These are phyloP conservation scores for Larimichthys crocea DNA, from an alignment of 2,113 vertebrate genomes.

Conservation along the genomic window DNA sequence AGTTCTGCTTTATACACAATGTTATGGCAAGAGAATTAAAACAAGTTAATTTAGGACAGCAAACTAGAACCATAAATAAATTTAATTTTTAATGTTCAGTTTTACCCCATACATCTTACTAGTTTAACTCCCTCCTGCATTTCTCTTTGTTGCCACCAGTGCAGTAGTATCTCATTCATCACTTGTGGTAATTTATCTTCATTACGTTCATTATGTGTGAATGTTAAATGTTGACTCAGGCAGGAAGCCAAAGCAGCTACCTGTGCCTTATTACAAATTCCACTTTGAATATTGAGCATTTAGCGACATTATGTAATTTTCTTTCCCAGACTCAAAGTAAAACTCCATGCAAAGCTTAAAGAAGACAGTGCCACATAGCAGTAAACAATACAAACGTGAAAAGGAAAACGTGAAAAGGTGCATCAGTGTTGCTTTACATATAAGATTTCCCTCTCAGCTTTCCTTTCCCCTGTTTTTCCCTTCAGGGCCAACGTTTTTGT, in stretches of 20 bases:
- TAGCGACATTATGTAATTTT: background rate
- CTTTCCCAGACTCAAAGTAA: conserved; percentile 2
- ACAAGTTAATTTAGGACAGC: background rate
- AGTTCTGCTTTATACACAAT: conserved; percentile 17
- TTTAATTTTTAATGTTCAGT: conserved; percentile 1
- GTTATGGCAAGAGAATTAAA: conserved; percentile 4
- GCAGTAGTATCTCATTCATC: background rate
- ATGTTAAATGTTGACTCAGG: conserved; percentile 1
- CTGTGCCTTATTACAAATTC: background rate
- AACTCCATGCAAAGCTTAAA: conserved; percentile 19
- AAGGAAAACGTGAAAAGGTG: conserved; percentile 41
- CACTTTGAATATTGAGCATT: background rate
- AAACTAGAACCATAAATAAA: background rate
- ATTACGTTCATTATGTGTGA: conserved; percentile 25
- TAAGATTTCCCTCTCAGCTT: conserved; percentile 18
- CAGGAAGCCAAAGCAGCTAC: conserved; percentile 12
- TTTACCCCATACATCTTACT: background rate
- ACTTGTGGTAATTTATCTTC: too few relatives aligned
- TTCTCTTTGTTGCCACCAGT: conserved; percentile 4
- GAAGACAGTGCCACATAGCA: background rate
- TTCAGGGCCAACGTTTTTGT: background rate
- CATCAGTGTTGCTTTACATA: conserved; percentile 62
- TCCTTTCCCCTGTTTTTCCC: background rate
- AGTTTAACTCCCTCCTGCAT: conserved; percentile 6
- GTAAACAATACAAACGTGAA: conserved; percentile 21